Conservation (phyloP, 2,888 invertebrate species). For the Rhingia rostrata region DNA sequence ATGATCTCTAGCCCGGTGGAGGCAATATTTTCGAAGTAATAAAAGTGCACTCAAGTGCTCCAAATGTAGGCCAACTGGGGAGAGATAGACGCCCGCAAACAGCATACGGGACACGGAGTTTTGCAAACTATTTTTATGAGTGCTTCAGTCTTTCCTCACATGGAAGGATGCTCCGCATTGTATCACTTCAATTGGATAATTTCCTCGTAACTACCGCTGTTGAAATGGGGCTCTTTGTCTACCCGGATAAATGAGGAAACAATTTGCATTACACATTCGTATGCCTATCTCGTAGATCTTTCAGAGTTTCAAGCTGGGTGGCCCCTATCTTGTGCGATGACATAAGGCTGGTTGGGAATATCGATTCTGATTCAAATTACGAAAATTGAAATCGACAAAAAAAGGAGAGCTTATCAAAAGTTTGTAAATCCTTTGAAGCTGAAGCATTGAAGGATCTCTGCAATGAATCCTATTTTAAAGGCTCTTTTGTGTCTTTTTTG, state of each 20-base stretch:
- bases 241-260: conserved; percentile 46
- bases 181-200: conserved; percentile 69
- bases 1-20: conserved; percentile 9
- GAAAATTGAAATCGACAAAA: conserved; percentile 30
- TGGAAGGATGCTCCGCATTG: conserved; percentile 48
- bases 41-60: conserved; percentile 62
- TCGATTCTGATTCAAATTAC: conserved; percentile 59
- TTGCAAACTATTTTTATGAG: conserved; percentile 1
- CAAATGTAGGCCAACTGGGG: conserved; percentile 64
- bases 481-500: conserved; percentile 15
- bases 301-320: neutral
- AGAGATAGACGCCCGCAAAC: conserved; percentile 1
- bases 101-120: neutral
- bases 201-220: conserved; percentile 39
- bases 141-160: neutral
- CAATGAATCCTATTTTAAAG: conserved; percentile 9
- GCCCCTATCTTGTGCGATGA: conserved; percentile 22
- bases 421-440: conserved; percentile 25
- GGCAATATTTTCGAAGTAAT: conserved; percentile 34
- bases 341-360: conserved; percentile 28
- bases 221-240: conserved; percentile 45
- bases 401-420: conserved; percentile 39
- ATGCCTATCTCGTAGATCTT: neutral
- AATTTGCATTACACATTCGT: conserved; percentile 49
- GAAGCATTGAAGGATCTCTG: neutral